These are phyloP conservation scores for Cydia splendana DNA, from an alignment of 1,140 invertebrate genomes.

Conservation along the genomic window DNA sequence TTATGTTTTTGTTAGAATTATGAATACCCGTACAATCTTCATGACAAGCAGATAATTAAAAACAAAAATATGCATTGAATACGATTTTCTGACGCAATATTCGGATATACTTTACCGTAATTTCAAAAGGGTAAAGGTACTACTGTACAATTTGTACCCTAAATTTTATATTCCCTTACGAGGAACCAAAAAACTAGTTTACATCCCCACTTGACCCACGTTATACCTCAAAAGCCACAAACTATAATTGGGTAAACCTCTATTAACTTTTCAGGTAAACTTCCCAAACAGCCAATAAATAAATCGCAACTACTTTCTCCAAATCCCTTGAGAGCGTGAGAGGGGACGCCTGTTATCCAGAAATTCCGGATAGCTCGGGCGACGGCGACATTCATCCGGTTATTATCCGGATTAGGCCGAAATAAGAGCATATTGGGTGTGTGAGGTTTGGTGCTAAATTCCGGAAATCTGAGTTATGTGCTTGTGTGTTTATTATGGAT, in stretches of 20 bases:
- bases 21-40: too few species aligned
- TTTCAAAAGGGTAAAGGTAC: too few species aligned
- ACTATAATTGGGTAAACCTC: neutral
- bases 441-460: neutral
- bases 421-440: neutral
- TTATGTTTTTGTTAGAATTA: too few species aligned
- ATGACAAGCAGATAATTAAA: too few species aligned
- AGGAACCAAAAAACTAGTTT: too few species aligned
- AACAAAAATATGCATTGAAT: too few species aligned
- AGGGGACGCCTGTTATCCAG: slow-evolving; percentile 21
- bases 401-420: slow-evolving; percentile 26
- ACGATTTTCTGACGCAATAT: too few species aligned
- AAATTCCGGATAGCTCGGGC: neutral
- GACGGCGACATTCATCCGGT: slow-evolving; percentile 24
- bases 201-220: neutral
- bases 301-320: neutral
- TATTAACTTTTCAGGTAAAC: neutral
- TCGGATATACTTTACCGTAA: too few species aligned
- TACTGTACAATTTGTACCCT: too few species aligned
- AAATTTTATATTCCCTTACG: too few species aligned
- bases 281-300: neutral
- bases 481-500: neutral
- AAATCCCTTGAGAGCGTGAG: slow-evolving; percentile 9
- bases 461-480: neutral
- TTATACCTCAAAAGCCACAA: neutral